Conservation (phyloP, 2,797 vertebrate genomes). For the Gambusia yucatana region DNA sequence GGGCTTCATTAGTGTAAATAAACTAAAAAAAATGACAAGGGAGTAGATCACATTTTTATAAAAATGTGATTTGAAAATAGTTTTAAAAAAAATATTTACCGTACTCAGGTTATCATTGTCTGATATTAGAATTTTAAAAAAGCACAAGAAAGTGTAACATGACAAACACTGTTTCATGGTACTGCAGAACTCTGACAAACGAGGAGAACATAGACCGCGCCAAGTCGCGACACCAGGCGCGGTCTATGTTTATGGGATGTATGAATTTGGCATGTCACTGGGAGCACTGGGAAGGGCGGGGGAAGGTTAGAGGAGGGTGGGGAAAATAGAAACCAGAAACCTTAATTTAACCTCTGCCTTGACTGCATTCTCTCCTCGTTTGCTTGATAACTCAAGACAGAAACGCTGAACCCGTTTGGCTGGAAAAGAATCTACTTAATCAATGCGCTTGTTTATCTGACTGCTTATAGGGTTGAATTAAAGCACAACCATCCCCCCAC, state of each 20-base stretch:
- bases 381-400: slow-evolving; percentile 45
- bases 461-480: slow-evolving; percentile 42
- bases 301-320: slow-evolving; percentile 36
- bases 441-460: slow-evolving; percentile 1
- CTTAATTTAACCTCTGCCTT: slow-evolving; percentile 60
- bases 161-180: background rate
- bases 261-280: slow-evolving; percentile 71
- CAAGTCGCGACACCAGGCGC: slow-evolving; percentile 1
- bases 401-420: slow-evolving; percentile 26
- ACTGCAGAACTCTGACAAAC: slow-evolving; percentile 39
- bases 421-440: slow-evolving; percentile 20
- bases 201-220: slow-evolving; percentile 63
- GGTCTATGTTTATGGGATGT: slow-evolving; percentile 51
- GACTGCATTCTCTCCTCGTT: slow-evolving; percentile 38
- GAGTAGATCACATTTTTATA: background rate
- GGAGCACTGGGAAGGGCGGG: slow-evolving; percentile 46
- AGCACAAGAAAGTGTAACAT: background rate
- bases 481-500: slow-evolving; percentile 29
- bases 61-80: background rate
- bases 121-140: background rate
- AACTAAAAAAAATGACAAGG: background rate
- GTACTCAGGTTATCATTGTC: background rate
- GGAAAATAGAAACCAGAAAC: slow-evolving; percentile 50
- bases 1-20: background rate
- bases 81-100: background rate